Percentiles rank a stretch among this genome's conserved stretches.
phyloP scores from a whole-genome alignment of 2,888 invertebrate species.

The Lasioglossum pauxillum region DNA sequence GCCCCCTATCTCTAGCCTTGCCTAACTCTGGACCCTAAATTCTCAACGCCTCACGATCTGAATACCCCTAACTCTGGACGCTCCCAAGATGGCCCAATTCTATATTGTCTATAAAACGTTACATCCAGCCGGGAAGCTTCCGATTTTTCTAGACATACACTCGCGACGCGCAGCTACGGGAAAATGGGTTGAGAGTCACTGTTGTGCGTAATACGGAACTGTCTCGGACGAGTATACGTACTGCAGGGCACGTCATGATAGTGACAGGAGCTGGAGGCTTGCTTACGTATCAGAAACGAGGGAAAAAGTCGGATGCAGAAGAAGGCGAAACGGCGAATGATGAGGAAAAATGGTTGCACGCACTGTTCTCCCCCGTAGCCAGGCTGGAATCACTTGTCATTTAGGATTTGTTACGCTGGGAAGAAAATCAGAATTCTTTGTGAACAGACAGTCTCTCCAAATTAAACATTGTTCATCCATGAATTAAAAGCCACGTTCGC shows the following conservation, averaged over 20 bases:
- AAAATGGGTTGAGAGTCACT: constrained; percentile 35
- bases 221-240: constrained; percentile 34
- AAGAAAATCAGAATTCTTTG: not conserved
- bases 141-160: not conserved
- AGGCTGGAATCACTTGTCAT: not conserved
- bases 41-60: not conserved
- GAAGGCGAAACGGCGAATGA: constrained; percentile 29
- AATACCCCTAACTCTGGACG: not conserved
- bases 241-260: constrained; percentile 55
- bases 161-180: not conserved
- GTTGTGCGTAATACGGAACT: constrained; percentile 46
- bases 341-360: constrained; percentile 30
- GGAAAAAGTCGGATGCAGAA: constrained; percentile 49
- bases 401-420: not conserved
- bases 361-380: not conserved
- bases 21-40: too few relatives aligned
- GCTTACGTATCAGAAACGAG: constrained; percentile 50
- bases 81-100: not conserved
- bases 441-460: not conserved
- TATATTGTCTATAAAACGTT: not conserved
- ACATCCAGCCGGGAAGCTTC: not conserved
- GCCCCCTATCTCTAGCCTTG: too few relatives aligned
- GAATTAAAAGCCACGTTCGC: not conserved
- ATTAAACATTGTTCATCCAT: not conserved
- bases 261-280: constrained; percentile 48